Evolutionary conservation across 2,113 vertebrate genomes (phyloP).

Genomic region (Crotalus helleri): DNA sequence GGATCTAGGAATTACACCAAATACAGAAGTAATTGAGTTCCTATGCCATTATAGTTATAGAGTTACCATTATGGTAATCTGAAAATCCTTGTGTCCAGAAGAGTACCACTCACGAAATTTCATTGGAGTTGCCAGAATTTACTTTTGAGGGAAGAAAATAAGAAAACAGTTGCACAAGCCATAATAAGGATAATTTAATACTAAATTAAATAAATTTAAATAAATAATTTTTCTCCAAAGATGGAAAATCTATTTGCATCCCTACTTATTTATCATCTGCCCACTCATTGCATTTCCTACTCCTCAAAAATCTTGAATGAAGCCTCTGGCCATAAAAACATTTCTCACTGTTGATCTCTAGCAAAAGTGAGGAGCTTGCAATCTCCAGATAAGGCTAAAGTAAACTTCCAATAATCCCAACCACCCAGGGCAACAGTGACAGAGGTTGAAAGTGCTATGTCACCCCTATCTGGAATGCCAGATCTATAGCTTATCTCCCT

Average conservation of each 20-base stretch:
- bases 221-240: neutral
- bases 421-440: neutral
- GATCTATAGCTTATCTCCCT: neutral
- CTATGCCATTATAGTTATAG: neutral
- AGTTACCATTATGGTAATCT: neutral
- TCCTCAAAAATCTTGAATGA: neutral
- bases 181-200: neutral
- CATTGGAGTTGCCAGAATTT: no score
- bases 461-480: neutral
- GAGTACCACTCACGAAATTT: no score
- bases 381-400: neutral
- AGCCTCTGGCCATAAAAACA: neutral
- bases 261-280: neutral
- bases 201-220: neutral
- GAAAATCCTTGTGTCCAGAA: neutral
- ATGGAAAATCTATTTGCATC: neutral
- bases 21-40: neutral
- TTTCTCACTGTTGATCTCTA: neutral
- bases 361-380: neutral
- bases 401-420: neutral
- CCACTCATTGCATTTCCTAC: neutral
- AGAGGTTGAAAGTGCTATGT: neutral
- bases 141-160: no score
- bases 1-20: neutral
- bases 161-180: neutral